These are phyloP conservation scores for Pseudachorutes palmiensis DNA, from an alignment of 1,140 invertebrate genomes.

Conservation along the genomic window DNA sequence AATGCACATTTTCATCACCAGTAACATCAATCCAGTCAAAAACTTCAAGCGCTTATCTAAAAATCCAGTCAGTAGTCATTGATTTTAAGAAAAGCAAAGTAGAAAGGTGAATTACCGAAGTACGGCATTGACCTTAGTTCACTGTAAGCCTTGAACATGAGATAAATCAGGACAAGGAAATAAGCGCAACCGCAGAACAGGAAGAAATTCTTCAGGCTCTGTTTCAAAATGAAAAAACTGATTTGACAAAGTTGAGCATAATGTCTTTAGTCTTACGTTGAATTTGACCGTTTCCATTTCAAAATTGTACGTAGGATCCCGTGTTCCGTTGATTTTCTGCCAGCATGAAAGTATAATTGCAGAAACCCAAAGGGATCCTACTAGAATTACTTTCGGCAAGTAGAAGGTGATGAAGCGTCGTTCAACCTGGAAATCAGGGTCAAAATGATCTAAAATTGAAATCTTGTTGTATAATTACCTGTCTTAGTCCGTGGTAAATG, in stretches of 20 bases:
- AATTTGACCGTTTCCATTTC: constrained; percentile 78
- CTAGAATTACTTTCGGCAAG: constrained; percentile 78
- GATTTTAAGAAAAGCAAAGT: constrained; percentile 9
- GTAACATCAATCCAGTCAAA: constrained; percentile 72
- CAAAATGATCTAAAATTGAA: constrained; percentile 19
- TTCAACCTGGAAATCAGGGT: constrained; percentile 61
- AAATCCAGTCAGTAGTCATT: too few relatives aligned
- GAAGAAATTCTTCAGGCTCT: constrained; percentile 80
- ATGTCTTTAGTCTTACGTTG: constrained; percentile 53
- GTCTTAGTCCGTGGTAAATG: constrained; percentile 85
- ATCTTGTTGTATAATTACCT: constrained; percentile 50
- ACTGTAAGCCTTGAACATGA: constrained; percentile 82
- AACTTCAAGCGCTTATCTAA: constrained; percentile 85
- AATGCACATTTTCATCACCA: constrained; percentile 69
- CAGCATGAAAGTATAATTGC: constrained; percentile 75
- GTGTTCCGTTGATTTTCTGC: constrained; percentile 78
- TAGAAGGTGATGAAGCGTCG: constrained; percentile 77
- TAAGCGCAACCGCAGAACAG: constrained; percentile 76
- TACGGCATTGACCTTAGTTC: constrained; percentile 93
- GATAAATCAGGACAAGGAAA: constrained; percentile 69
- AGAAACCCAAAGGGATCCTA: constrained; percentile 77
- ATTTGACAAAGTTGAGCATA: constrained; percentile 9
- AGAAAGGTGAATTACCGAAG: constrained; percentile 67
- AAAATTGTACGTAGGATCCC: constrained; percentile 89
- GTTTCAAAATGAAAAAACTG: constrained; percentile 69